Conservation (phyloP, 30 jellyfish, hydroid and myxozoan genomes). For the Cassiopea andromeda region DNA sequence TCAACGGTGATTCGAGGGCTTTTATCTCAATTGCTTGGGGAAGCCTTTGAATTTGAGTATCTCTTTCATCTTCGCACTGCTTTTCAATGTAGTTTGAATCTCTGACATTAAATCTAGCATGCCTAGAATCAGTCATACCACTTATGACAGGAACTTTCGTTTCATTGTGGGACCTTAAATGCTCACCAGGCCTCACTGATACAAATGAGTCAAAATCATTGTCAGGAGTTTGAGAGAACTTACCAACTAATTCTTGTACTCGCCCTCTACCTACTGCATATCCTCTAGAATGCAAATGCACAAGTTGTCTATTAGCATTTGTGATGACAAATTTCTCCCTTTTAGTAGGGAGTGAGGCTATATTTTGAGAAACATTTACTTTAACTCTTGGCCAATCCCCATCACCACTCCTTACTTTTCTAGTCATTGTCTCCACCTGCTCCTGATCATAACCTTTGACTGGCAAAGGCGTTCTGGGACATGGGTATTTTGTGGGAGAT, state of each 20-base stretch:
- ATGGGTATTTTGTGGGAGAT: background rate
- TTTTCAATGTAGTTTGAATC: constrained; percentile 26
- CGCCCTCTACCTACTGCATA: constrained; percentile 54
- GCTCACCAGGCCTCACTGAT: constrained; percentile 38
- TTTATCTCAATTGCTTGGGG: background rate
- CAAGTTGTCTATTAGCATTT: constrained; percentile 54
- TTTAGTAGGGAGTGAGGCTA: constrained; percentile 15
- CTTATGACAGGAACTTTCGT: constrained; percentile 62
- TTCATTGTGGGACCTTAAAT: constrained; percentile 61
- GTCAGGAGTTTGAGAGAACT: constrained; percentile 43
- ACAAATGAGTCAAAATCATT: constrained; percentile 55
- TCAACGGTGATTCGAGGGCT: constrained; percentile 31
- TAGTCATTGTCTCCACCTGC: background rate
- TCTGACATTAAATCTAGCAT: background rate
- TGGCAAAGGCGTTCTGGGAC: background rate
- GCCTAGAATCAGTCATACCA: background rate
- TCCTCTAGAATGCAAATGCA: constrained; percentile 39
- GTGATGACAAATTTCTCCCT: background rate
- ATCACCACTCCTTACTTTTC: background rate
- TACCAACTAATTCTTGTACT: constrained; percentile 68
- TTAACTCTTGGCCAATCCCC: background rate
- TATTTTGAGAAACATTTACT: constrained; percentile 21
- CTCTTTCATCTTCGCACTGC: constrained; percentile 48
- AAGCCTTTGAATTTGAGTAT: constrained; percentile 15
- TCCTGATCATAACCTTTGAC: background rate